A percentile compares a stretch with the other conserved stretches of the same genome.
phyloP scores from a whole-genome alignment of 2,888 invertebrate species.

The Parnassius glacialis region DNA sequence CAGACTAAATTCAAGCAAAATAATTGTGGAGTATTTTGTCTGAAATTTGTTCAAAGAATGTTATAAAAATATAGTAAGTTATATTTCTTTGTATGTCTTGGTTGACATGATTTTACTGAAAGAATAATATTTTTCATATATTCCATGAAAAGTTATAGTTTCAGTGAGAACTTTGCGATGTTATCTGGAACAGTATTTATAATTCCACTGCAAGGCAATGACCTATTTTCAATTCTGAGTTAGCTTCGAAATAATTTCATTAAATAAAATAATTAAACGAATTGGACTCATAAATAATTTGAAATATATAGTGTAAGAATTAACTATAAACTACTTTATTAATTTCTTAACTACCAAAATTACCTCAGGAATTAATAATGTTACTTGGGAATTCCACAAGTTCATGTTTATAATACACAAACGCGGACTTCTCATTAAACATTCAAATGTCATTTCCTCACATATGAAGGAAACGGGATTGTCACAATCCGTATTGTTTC shows the following conservation, averaged over 20 bases:
- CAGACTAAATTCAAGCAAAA: constrained; percentile 19
- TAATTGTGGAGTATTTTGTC: background rate
- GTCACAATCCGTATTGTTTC: constrained; percentile 77
- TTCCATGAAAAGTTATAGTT: too few species aligned
- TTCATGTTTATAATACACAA: constrained; percentile 51
- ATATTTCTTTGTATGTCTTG: too few species aligned
- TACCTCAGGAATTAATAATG: constrained; percentile 15
- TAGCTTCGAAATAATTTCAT: too few species aligned
- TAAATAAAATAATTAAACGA: too few species aligned
- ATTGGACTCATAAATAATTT: too few species aligned
- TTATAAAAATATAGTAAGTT: background rate
- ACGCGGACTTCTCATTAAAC: constrained; percentile 68
- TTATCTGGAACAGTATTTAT: too few species aligned
- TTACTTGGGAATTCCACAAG: constrained; percentile 28
- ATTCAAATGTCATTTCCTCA: constrained; percentile 74
- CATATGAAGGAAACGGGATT: constrained; percentile 74
- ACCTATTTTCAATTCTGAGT: too few species aligned
- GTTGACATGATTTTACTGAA: too few species aligned
- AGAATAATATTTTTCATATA: too few species aligned
- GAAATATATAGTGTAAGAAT: too few species aligned
- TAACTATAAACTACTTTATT: background rate
- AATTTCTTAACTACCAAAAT: background rate
- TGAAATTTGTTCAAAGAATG: background rate
- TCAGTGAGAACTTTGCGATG: too few species aligned
- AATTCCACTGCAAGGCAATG: too few species aligned